phyloP scores from a whole-genome alignment of 1,140 invertebrate genomes.

The Calosoma granatense region DNA sequence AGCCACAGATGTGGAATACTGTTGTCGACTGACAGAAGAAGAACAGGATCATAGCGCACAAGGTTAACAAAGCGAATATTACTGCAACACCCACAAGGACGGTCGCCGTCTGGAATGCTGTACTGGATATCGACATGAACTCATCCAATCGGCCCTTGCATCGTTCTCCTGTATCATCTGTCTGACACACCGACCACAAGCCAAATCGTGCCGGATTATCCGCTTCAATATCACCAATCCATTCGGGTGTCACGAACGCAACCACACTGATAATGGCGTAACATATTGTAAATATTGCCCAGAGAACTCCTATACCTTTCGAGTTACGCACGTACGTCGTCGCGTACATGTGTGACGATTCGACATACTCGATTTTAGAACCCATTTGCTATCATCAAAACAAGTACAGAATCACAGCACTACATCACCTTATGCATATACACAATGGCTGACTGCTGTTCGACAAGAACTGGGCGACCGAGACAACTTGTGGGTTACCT shows the following conservation, averaged over 20 bases:
- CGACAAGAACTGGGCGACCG: neutral
- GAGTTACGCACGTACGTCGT: slow-evolving; percentile 92
- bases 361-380: slow-evolving; percentile 83
- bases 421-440: neutral
- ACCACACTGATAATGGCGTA: slow-evolving; percentile 93
- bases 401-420: neutral
- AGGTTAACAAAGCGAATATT: slow-evolving; percentile 70
- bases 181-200: slow-evolving; percentile 77
- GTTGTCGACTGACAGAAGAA: slow-evolving; percentile 90
- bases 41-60: slow-evolving; percentile 83
- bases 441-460: slow-evolving; percentile 3
- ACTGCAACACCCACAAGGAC: slow-evolving; percentile 81
- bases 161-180: slow-evolving; percentile 51
- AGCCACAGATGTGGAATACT: slow-evolving; percentile 86
- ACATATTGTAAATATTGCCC: slow-evolving; percentile 94
- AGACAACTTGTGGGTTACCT: neutral
- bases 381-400: slow-evolving; percentile 47
- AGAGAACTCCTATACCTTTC: slow-evolving; percentile 90
- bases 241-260: slow-evolving; percentile 92
- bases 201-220: slow-evolving; percentile 85
- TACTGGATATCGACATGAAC: slow-evolving; percentile 68
- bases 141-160: slow-evolving; percentile 77
- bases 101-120: slow-evolving; percentile 71
- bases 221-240: slow-evolving; percentile 74
- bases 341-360: slow-evolving; percentile 78